Conservation (phyloP, 2,113 vertebrate genomes). For the Salvelinus sp. region DNA sequence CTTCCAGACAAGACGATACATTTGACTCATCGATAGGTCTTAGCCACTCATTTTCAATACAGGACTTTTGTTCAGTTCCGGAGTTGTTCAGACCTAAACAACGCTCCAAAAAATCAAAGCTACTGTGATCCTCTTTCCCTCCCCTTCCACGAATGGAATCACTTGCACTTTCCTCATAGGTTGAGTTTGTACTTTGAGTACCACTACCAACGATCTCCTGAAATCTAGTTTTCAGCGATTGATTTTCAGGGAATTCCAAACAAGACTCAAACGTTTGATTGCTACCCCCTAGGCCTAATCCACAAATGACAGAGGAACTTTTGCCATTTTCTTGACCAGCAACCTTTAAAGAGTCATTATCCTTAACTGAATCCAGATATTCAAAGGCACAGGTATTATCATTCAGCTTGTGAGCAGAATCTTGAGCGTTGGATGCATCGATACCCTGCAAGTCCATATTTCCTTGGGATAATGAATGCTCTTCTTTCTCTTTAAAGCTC, state of each 20-base stretch:
- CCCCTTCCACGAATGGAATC: constrained; percentile 12
- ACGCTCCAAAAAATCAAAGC: constrained; percentile 46
- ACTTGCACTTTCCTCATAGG: constrained; percentile 4
- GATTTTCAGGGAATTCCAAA: constrained; percentile 7
- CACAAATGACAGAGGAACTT: not conserved
- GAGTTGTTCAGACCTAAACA: constrained; percentile 39
- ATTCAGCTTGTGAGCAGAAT: constrained; percentile 5
- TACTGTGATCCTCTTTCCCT: constrained; percentile 25
- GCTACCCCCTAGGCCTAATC: constrained; percentile 7
- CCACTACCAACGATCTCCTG: not conserved
- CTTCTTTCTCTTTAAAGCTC: constrained; percentile 22
- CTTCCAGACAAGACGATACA: not conserved
- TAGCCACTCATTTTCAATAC: constrained; percentile 1
- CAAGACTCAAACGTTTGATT: constrained; percentile 17
- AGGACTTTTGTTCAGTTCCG: not conserved
- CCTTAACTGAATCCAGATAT: not conserved
- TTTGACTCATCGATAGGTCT: constrained; percentile 5
- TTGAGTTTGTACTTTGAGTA: too few relatives aligned
- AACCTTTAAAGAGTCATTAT: not conserved
- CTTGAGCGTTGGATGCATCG: not conserved
- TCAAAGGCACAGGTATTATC: constrained; percentile 6
- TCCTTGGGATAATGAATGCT: constrained; percentile 9
- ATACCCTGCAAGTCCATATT: not conserved
- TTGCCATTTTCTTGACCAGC: not conserved
- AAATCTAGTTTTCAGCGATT: constrained; percentile 25